phyloP scores from a whole-genome alignment of 2,888 invertebrate genomes.

The Tanytarsus gracilentus region DNA sequence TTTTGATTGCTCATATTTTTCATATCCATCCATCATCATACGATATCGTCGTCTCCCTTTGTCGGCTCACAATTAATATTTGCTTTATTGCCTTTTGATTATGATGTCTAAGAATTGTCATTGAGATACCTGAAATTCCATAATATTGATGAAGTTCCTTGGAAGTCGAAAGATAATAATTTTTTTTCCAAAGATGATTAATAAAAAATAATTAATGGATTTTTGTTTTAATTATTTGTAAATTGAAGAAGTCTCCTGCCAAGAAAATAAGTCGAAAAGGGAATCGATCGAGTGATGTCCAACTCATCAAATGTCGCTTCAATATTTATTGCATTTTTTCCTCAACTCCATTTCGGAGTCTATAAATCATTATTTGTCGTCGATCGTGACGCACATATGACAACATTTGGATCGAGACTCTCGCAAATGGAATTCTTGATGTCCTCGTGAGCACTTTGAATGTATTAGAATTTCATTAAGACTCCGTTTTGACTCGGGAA shows the following conservation, averaged over 20 bases:
- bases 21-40: background rate
- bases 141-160: constrained; percentile 6
- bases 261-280: too few species aligned
- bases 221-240: constrained; percentile 22
- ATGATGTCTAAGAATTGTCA: constrained; percentile 23
- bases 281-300: constrained; percentile 10
- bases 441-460: constrained; percentile 9
- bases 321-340: constrained; percentile 6
- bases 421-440: background rate
- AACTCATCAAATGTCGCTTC: constrained; percentile 11
- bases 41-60: background rate
- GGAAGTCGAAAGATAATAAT: background rate
- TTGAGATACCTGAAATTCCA: background rate
- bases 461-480: constrained; percentile 12
- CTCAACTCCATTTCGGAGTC: constrained; percentile 7
- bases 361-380: constrained; percentile 29
- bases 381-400: constrained; percentile 13
- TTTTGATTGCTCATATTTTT: constrained; percentile 26
- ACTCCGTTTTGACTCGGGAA: background rate
- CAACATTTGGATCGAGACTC: constrained; percentile 15
- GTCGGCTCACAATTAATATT: constrained; percentile 26
- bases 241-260: constrained; percentile 7
- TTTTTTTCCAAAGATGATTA: background rate
- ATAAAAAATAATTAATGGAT: constrained; percentile 20
- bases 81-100: constrained; percentile 14